These are phyloP conservation scores for Pocillopora meandrina DNA, from an alignment of 92 coral and sea anemone genomes.

Conservation along the genomic window DNA sequence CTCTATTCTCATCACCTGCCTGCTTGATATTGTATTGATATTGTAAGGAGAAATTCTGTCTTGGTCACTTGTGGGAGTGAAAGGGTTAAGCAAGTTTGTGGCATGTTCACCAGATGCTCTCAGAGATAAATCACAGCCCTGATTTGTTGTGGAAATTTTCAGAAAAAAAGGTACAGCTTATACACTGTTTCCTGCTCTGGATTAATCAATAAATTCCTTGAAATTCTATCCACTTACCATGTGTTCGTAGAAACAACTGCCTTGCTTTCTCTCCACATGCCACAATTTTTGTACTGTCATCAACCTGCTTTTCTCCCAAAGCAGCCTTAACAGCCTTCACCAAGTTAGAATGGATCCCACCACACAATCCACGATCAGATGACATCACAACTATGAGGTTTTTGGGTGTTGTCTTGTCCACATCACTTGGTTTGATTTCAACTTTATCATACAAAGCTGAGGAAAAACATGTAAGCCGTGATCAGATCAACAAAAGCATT, in stretches of 20 bases:
- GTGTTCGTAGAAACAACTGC: slow-evolving; percentile 92
- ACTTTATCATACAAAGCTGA: slow-evolving; percentile 91
- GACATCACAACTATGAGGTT: slow-evolving; percentile 90
- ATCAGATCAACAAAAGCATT: no score
- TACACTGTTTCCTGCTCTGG: neutral
- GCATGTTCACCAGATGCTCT: neutral
- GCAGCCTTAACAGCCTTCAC: slow-evolving; percentile 91
- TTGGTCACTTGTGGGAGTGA: no score
- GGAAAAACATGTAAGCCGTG: neutral
- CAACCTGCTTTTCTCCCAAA: slow-evolving; percentile 70
- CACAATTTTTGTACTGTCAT: slow-evolving; percentile 68
- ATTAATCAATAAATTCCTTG: neutral
- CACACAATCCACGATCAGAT: slow-evolving; percentile 99
- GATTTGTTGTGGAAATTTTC: no score
- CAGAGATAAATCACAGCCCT: no score
- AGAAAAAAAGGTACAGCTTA: neutral
- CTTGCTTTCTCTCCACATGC: slow-evolving; percentile 95
- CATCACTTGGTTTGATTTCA: slow-evolving; percentile 76
- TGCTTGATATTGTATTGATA: no score
- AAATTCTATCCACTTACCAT: slow-evolving; percentile 58
- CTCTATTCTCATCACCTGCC: no score
- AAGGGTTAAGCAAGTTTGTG: neutral
- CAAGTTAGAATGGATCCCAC: slow-evolving; percentile 91
- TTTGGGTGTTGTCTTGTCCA: slow-evolving; percentile 68
- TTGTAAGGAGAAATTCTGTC: no score